Evolutionary conservation across 1,140 invertebrate genomes (phyloP).

Genomic region (Nomia melanderi): DNA sequence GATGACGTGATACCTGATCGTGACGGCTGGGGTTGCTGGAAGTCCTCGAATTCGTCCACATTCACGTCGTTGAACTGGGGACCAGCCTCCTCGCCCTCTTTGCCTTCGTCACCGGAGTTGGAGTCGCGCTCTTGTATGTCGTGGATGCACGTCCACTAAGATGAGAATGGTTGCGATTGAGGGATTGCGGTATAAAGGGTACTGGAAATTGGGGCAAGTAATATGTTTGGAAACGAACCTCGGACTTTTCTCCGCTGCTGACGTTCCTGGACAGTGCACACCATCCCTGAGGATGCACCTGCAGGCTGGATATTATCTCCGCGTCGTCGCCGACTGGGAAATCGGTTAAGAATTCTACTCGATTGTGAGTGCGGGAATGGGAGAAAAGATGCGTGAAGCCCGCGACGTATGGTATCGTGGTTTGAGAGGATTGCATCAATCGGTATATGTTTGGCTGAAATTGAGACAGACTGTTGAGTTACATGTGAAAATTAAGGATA

Average conservation of each 20-base stretch:
- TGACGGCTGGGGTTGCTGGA: conserved; percentile 66
- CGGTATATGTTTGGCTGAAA: conserved; percentile 93
- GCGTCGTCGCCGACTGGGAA: conserved; percentile 93
- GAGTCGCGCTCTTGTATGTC: conserved; percentile 89
- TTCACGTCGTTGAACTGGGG: conserved; percentile 69
- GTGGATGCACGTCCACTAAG: conserved; percentile 95
- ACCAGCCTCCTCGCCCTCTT: conserved; percentile 76
- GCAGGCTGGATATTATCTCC: conserved; percentile 93
- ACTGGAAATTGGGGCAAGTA: not conserved
- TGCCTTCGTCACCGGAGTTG: conserved; percentile 66
- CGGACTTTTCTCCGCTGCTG: conserved; percentile 90
- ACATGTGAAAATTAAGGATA: not conserved
- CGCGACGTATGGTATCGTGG: conserved; percentile 89
- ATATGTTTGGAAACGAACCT: conserved; percentile 81
- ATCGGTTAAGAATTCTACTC: conserved; percentile 94
- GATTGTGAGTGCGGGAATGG: conserved; percentile 87
- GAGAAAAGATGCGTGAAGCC: conserved; percentile 92
- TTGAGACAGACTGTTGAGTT: conserved; percentile 11
- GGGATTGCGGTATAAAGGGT: not conserved
- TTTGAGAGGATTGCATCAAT: conserved; percentile 92
- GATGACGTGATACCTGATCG: conserved; percentile 71
- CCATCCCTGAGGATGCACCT: conserved; percentile 96
- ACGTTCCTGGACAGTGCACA: conserved; percentile 93
- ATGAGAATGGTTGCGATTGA: conserved; percentile 27
- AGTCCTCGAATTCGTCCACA: conserved; percentile 70